These are phyloP conservation scores for Campoplex nolae DNA, from an alignment of 2,888 invertebrate genomes.

Conservation along the genomic window DNA sequence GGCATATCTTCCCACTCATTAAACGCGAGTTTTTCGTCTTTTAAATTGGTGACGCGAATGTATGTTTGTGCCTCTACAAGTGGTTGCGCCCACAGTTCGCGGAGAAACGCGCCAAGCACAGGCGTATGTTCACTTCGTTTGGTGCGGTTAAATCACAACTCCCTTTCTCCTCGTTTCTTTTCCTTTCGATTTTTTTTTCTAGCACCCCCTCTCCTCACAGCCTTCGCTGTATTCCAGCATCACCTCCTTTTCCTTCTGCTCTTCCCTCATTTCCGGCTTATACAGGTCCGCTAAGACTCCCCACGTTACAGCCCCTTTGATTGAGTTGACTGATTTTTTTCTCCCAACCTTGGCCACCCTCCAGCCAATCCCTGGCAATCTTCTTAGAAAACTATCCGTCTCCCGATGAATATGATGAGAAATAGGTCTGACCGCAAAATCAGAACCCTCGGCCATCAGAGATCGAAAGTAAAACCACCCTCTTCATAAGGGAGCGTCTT, in stretches of 20 bases:
- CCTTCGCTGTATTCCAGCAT: background rate
- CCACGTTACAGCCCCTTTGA: conserved; percentile 19
- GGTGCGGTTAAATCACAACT: conserved; percentile 32
- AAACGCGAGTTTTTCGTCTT: background rate
- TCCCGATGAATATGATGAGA: conserved; percentile 53
- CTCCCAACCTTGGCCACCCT: conserved; percentile 7
- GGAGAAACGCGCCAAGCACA: conserved; percentile 49
- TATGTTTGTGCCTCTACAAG: conserved; percentile 77
- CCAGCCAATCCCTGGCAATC: conserved; percentile 44
- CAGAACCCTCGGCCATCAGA: background rate
- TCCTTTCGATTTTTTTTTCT: conserved; percentile 27
- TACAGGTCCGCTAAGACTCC: conserved; percentile 10
- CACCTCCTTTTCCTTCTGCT: conserved; percentile 38
- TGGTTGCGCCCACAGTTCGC: conserved; percentile 79
- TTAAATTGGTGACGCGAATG: background rate
- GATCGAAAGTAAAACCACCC: background rate
- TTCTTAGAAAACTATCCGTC: conserved; percentile 44
- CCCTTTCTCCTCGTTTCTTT: background rate
- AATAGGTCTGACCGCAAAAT: conserved; percentile 30
- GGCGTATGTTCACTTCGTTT: conserved; percentile 29
- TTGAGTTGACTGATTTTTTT: conserved; percentile 17
- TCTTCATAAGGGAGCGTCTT: background rate
- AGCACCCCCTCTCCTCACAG: conserved; percentile 25
- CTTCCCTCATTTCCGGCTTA: conserved; percentile 39
- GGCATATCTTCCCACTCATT: background rate